Evolutionary conservation across 2,797 vertebrate species (phyloP).

Genomic region (Knipowitschia caucasica): DNA sequence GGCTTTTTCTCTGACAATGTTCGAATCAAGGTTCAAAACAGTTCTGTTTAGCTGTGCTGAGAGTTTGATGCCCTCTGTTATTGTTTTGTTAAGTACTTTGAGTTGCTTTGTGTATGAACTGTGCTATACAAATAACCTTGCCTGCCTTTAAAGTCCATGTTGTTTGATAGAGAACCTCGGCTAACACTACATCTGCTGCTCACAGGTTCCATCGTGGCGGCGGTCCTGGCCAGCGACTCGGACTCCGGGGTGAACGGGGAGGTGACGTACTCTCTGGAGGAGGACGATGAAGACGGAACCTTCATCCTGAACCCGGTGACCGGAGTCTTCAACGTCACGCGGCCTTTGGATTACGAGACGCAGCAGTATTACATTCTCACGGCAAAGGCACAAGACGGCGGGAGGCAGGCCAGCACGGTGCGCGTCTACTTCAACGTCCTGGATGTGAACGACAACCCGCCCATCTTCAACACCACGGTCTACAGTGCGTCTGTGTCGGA

Average conservation of each 20-base stretch:
- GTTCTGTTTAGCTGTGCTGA: too few relatives aligned
- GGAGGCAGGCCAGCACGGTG: constrained; percentile 81
- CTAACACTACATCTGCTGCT: constrained; percentile 6
- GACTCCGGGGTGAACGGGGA: constrained; percentile 92
- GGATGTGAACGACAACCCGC: constrained; percentile 90
- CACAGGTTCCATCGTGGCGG: constrained; percentile 92
- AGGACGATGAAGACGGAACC: constrained; percentile 87
- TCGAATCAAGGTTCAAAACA: too few relatives aligned
- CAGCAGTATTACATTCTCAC: constrained; percentile 92
- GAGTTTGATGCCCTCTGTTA: too few relatives aligned
- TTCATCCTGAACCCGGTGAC: constrained; percentile 94
- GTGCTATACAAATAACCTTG: too few relatives aligned
- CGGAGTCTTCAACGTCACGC: constrained; percentile 93
- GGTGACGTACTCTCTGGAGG: constrained; percentile 90
- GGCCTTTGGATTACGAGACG: constrained; percentile 83
- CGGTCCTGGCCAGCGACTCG: constrained; percentile 90
- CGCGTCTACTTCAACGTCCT: constrained; percentile 94
- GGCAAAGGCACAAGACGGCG: constrained; percentile 84
- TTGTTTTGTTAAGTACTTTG: too few relatives aligned
- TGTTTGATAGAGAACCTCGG: background rate
- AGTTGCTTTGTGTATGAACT: too few relatives aligned
- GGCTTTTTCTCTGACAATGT: too few relatives aligned
- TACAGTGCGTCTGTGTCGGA: constrained; percentile 89
- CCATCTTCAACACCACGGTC: constrained; percentile 77
- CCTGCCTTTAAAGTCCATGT: too few relatives aligned